Conservation (phyloP, 2,888 invertebrate species). For the Marronus borbonicus region DNA sequence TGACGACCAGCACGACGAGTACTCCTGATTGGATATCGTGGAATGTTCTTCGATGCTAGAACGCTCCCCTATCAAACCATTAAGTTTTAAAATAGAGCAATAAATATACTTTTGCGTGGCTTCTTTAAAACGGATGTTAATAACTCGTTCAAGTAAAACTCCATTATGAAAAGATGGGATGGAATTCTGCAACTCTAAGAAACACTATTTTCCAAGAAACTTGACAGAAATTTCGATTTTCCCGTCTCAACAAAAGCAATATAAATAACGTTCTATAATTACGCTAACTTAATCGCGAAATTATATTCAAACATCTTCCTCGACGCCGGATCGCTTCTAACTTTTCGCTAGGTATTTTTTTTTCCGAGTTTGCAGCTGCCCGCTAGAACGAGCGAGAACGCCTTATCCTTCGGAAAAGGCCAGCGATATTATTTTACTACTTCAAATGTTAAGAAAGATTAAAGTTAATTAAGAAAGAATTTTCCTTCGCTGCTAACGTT, state of each 20-base stretch:
- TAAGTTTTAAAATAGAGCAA: no score
- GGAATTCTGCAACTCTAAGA: no score
- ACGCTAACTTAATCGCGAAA: constrained; percentile 17
- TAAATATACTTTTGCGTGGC: no score
- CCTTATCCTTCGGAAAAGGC: not conserved
- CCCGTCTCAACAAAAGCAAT: not conserved
- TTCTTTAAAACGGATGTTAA: no score
- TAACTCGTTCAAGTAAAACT: no score
- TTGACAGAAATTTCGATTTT: not conserved
- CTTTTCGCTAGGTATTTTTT: not conserved
- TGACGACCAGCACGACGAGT: no score
- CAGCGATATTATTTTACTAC: constrained; percentile 23
- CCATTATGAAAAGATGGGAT: no score
- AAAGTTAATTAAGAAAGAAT: constrained; percentile 47
- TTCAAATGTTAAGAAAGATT: constrained; percentile 44
- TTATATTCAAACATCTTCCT: constrained; percentile 12
- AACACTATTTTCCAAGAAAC: no score
- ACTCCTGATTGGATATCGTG: no score
- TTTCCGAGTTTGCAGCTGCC: not conserved
- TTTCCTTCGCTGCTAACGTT: constrained; percentile 30
- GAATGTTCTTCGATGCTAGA: no score
- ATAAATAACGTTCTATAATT: constrained; percentile 13
- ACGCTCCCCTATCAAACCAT: no score
- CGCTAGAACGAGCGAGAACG: not conserved
- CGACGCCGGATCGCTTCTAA: no score